Conservation (phyloP, 2,888 invertebrate species). For the Bruchidius siliquastri region DNA sequence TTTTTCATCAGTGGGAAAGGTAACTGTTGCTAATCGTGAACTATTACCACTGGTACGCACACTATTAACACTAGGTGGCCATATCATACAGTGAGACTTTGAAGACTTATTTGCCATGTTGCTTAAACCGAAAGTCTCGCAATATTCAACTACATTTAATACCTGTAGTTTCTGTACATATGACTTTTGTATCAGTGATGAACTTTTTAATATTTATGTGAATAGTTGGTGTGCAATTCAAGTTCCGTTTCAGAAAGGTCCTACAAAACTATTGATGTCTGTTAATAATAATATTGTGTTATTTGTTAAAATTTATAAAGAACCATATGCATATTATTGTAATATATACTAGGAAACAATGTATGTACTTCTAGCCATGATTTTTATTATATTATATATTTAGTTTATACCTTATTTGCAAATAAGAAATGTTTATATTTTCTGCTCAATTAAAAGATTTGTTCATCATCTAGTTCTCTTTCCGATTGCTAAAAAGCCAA, state of each 20-base stretch:
- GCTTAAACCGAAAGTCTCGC: no score
- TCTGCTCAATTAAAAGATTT: background rate
- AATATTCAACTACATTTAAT: no score
- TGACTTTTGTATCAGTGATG: no score
- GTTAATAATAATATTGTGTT: background rate
- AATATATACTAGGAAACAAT: constrained; percentile 4
- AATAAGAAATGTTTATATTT: background rate
- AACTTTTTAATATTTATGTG: no score
- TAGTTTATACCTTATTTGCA: background rate
- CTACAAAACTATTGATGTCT: background rate
- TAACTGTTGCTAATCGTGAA: no score
- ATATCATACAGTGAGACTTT: no score
- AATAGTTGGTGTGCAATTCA: background rate
- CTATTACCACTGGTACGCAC: no score
- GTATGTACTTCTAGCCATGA: constrained; percentile 10
- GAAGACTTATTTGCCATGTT: no score
- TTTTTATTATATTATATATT: background rate
- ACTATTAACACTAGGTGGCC: no score
- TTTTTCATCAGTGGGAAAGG: no score
- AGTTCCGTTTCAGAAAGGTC: background rate
- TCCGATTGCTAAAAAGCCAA: no score
- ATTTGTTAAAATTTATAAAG: background rate
- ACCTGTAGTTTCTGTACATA: no score
- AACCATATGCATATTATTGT: background rate
- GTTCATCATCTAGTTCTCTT: background rate